Conservation (phyloP, 2,113 vertebrate species). For the Proterorhinus semilunaris region DNA sequence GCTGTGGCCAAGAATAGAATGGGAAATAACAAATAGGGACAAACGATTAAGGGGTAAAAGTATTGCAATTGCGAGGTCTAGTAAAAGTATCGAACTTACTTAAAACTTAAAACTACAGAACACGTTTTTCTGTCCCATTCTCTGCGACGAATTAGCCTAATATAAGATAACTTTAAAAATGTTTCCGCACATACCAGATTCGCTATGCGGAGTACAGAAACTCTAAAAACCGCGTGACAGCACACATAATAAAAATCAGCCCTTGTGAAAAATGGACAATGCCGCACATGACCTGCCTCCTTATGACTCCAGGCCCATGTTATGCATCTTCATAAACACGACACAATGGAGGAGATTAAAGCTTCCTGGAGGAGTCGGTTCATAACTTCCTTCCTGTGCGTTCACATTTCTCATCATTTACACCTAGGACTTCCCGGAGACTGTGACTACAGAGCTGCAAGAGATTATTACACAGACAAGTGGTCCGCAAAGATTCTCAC, state of each 20-base stretch:
- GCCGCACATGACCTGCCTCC: too few relatives aligned
- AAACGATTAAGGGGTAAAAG: background rate
- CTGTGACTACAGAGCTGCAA: background rate
- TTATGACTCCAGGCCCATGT: background rate
- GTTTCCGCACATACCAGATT: too few relatives aligned
- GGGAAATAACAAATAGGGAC: background rate
- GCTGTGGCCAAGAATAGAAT: background rate
- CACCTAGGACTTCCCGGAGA: background rate
- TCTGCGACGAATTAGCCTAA: too few relatives aligned
- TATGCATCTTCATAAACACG: slow-evolving; percentile 1
- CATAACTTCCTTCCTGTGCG: slow-evolving; percentile 30
- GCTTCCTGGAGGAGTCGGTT: slow-evolving; percentile 26
- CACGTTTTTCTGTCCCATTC: too few relatives aligned
- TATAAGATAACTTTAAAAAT: too few relatives aligned
- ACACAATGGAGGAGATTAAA: background rate
- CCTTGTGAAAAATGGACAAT: slow-evolving; percentile 5
- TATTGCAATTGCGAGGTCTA: too few relatives aligned
- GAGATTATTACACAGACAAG: too few relatives aligned
- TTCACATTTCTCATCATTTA: slow-evolving; percentile 22
- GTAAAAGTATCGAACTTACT: too few relatives aligned
- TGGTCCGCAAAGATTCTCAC: too few relatives aligned
- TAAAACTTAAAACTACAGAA: too few relatives aligned
- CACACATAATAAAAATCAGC: background rate
- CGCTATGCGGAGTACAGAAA: too few relatives aligned
- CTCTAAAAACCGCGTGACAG: background rate